Base-by-base conservation (phyloP, 2,888 invertebrate genomes). In the Branchipolynoe longqiensis region DNA sequence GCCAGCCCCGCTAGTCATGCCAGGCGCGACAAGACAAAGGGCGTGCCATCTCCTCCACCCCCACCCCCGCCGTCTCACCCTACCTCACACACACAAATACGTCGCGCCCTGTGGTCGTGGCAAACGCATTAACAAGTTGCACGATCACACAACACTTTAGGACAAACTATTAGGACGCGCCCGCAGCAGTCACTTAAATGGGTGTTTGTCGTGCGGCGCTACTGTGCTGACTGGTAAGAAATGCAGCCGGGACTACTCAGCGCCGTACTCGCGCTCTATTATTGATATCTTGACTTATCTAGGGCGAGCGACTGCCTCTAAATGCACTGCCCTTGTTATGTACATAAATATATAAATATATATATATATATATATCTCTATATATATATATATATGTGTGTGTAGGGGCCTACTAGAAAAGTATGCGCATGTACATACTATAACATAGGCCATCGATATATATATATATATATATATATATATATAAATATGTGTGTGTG, bases 21-120 rank as follows among this genome's bases (percentile, higher is more conserved):
- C 78, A 78, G 28, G 18, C 78, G 78, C 78, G 78, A 78, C 31
- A 41, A 78, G 78, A 78, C 78, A 78, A 78, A 78, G 78, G 74
- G 74, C 18, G 48, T 48, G 48, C 78, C 78, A 78, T 78, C 78
- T 14, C 48, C 78, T 28, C 12, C 36, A 6, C 69, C 6, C 8
- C n/a, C 28, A 12, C 48, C 48, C n/a, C 62, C n/a, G 12, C 62
- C 62, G 6, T 22, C 28, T 25, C 62, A 62, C 62, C 62, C 62
- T 25, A 6, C 28, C 62, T 25, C 8, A 14, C 28, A n/a, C 8
- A 62, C 8, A 62, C 6, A 22, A 12, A 25, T n/a, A 25, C 62
- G n/a, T 25, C 62, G 6, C 6, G 6, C 8, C 8, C 62, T 31
- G 33, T n/a, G 33, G 69, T 31, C 36, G 69, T 6, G 6, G 69